Evolutionary conservation across 2,113 vertebrate genomes (phyloP).

Genomic region (Entomyzon cyanotis): DNA sequence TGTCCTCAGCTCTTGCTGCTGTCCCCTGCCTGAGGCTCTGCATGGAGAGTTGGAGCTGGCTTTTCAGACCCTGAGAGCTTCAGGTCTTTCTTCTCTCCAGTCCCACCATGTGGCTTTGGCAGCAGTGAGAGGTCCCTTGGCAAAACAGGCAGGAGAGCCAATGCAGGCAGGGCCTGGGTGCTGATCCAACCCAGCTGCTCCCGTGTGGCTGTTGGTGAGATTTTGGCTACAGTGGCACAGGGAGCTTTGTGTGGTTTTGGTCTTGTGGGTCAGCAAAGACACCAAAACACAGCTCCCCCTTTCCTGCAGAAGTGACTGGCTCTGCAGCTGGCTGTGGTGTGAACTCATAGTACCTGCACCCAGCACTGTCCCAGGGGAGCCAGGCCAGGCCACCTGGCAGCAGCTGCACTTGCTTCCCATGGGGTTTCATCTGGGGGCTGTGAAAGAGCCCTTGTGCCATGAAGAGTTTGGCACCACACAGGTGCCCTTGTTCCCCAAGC

Average conservation of each 20-base stretch:
- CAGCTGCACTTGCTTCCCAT: rapidly evolving
- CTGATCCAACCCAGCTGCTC: neutral
- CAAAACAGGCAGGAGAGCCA: neutral
- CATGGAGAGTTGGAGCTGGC: neutral
- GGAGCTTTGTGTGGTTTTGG: neutral
- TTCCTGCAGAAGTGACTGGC: neutral
- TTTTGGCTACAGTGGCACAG: neutral
- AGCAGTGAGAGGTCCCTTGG: neutral
- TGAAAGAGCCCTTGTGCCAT: neutral
- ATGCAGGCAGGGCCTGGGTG: rapidly evolving
- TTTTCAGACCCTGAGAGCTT: neutral
- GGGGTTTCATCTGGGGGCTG: too few relatives aligned
- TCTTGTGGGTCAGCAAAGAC: neutral
- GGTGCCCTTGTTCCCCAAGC: neutral
- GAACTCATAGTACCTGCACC: too few relatives aligned
- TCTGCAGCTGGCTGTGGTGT: rapidly evolving
- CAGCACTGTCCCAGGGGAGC: rapidly evolving
- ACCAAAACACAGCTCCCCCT: neutral
- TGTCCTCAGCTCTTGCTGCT: neutral
- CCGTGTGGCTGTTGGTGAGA: neutral
- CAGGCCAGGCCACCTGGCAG: too few relatives aligned
- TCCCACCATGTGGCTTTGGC: neutral
- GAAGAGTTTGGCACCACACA: neutral
- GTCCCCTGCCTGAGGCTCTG: neutral
- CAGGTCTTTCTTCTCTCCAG: neutral